A percentile compares a stretch with the other conserved stretches of the same genome.
Conservation (phyloP, 2,888 invertebrate genomes). For the Heteromyza rotundicornis region DNA sequence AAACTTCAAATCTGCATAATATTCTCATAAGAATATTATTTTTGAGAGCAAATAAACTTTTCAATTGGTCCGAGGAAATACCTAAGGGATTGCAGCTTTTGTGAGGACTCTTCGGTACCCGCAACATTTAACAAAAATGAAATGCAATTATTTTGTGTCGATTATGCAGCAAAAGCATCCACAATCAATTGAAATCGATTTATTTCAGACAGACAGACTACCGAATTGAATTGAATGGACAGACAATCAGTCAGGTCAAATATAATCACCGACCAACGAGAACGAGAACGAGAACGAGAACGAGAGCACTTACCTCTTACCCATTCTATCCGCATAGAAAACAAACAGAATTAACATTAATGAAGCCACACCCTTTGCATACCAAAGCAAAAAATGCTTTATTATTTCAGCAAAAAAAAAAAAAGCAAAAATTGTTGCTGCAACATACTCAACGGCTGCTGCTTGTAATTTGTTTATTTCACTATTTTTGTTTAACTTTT, state of each 20-base stretch:
- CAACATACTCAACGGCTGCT: neutral
- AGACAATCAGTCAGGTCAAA: neutral
- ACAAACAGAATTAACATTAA: slow-evolving; percentile 1
- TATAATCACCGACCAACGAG: neutral
- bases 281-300: neutral
- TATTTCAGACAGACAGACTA: neutral
- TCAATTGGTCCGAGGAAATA: no score
- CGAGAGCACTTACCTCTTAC: no score
- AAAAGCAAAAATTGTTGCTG: neutral
- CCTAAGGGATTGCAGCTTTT: no score
- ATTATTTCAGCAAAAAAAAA: neutral
- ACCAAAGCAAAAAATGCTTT: neutral
- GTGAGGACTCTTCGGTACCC: no score
- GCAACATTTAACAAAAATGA: no score
- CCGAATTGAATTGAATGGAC: neutral
- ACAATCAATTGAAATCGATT: neutral
- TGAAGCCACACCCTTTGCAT: slow-evolving; percentile 8
- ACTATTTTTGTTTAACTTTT: neutral
- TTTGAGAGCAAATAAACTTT: no score
- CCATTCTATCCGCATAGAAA: neutral
- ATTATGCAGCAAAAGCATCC: neutral
- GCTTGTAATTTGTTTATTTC: neutral
- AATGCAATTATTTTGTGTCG: no score
- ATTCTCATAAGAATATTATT: no score
- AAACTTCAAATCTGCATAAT: no score